phyloP scores from a whole-genome alignment of 2,113 vertebrate species.

The Menidia beryllina region DNA sequence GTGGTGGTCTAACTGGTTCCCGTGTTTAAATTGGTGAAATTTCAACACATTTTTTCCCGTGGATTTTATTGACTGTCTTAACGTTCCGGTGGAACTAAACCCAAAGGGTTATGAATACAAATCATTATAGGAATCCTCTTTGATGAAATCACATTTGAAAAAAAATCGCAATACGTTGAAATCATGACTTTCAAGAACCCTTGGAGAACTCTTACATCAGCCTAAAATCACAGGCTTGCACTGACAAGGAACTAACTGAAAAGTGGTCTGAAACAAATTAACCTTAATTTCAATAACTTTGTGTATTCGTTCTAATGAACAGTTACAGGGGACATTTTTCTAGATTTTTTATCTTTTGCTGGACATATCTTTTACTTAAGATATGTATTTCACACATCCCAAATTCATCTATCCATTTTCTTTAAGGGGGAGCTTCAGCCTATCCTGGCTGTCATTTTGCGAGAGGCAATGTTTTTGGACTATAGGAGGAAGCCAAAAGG shows the following conservation, averaged over 20 bases:
- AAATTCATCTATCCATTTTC: too few relatives aligned
- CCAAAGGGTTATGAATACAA: neutral
- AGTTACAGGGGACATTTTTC: neutral
- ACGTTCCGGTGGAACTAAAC: neutral
- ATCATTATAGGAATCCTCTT: neutral
- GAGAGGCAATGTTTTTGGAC: too few relatives aligned
- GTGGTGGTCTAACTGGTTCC: neutral
- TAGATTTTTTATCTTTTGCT: neutral
- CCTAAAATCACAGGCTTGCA: neutral
- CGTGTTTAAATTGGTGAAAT: neutral
- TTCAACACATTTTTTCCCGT: too few relatives aligned
- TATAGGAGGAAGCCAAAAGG: too few relatives aligned
- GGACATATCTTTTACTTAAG: too few relatives aligned
- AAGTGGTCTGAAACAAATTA: too few relatives aligned
- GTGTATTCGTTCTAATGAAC: too few relatives aligned
- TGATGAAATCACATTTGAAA: neutral
- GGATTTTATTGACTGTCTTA: too few relatives aligned
- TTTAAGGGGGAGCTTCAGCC: too few relatives aligned
- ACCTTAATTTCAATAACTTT: too few relatives aligned
- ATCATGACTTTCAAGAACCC: neutral
- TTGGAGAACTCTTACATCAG: neutral
- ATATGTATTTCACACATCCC: too few relatives aligned
- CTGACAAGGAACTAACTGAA: slow-evolving; percentile 28
- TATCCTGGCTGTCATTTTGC: too few relatives aligned
- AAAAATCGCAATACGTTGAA: neutral